phyloP scores from a whole-genome alignment of 1,140 invertebrate species.

The Probaryconus sp. region DNA sequence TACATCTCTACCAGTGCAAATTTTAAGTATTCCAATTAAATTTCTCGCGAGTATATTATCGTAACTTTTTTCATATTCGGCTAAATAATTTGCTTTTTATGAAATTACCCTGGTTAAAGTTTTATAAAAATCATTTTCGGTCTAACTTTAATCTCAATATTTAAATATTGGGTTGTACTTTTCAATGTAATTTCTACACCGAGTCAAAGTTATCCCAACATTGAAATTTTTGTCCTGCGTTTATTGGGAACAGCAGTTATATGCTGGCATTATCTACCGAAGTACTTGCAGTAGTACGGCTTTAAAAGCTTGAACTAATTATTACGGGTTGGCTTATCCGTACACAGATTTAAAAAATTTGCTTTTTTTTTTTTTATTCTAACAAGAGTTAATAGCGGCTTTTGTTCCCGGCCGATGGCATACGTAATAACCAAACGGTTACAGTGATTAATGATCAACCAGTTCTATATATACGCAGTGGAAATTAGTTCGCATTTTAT shows the following conservation, averaged over 20 bases:
- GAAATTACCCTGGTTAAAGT: no score
- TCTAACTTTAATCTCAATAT: no score
- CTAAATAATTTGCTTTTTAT: no score
- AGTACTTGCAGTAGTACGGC: background rate
- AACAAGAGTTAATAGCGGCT: constrained; percentile 9
- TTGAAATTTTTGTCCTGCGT: background rate
- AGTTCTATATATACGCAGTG: constrained; percentile 14
- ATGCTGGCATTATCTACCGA: constrained; percentile 4
- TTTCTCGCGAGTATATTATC: no score
- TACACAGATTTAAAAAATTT: no score
- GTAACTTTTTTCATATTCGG: no score
- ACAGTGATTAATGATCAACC: constrained; percentile 47
- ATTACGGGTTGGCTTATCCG: constrained; percentile 29
- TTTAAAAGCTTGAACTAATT: constrained; percentile 37
- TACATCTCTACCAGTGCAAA: no score
- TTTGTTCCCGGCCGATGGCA: constrained; percentile 41
- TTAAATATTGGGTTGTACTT: no score
- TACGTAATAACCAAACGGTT: constrained; percentile 50
- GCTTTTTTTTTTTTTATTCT: constrained; percentile 17
- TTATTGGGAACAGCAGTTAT: constrained; percentile 10
- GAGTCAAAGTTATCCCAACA: constrained; percentile 8
- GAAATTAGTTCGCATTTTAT: constrained; percentile 46
- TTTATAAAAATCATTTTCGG: no score
- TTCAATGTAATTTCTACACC: no score
- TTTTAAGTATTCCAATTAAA: no score